Conservation (phyloP, 2,888 invertebrate genomes). For the Himalopsyche anomala region DNA sequence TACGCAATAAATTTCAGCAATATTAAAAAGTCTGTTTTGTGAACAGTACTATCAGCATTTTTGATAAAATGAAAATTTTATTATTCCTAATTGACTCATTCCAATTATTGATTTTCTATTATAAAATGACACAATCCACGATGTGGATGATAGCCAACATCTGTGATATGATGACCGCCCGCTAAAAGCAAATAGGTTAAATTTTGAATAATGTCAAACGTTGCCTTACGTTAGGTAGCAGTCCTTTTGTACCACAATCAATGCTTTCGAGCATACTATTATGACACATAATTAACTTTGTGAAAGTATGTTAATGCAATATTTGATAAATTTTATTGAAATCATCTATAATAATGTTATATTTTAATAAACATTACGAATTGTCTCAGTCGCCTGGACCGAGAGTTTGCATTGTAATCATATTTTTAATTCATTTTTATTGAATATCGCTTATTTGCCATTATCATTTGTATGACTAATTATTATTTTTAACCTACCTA, state of each 20-base stretch:
- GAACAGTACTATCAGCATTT: slow-evolving; percentile 9
- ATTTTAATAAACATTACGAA: slow-evolving; percentile 1
- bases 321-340: slow-evolving; percentile 2
- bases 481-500: slow-evolving; percentile 45
- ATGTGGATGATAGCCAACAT: slow-evolving; percentile 52
- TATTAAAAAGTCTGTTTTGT: not conserved
- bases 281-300: not conserved
- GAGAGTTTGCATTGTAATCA: slow-evolving; percentile 32
- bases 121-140: slow-evolving; percentile 43
- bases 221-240: not conserved
- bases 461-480: slow-evolving; percentile 35
- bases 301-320: slow-evolving; percentile 29
- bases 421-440: slow-evolving; percentile 16
- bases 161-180: slow-evolving; percentile 62
- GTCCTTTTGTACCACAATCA: slow-evolving; percentile 19
- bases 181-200: slow-evolving; percentile 45
- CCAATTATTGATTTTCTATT: slow-evolving; percentile 46
- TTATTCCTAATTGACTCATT: slow-evolving; percentile 61
- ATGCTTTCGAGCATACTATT: not conserved
- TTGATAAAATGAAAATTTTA: slow-evolving; percentile 37
- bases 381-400: not conserved
- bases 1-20: slow-evolving; percentile 69
- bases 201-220: slow-evolving; percentile 29
- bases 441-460: slow-evolving; percentile 47
- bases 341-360: slow-evolving; percentile 9